Evolutionary conservation across 2,888 invertebrate species (phyloP), one percentile per base, ranked within the genome.

Genomic region (Caprella mutica): DNA sequence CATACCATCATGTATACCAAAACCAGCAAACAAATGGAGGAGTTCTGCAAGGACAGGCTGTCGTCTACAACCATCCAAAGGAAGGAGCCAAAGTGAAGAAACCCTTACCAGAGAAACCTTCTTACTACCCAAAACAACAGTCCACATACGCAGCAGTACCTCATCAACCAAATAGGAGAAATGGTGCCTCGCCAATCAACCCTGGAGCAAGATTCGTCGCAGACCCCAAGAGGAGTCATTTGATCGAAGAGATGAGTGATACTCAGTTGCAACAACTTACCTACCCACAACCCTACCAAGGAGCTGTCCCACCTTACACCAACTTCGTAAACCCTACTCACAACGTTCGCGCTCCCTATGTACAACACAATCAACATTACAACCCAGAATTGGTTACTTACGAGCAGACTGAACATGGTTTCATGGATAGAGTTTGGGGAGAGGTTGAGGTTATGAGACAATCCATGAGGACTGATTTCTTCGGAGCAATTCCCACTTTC

Each of bases 381-480:
- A 30, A 30, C 9, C 48, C 48, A 12, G 29, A 27, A 17, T 21
- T 30, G 5, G 48, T 48, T 23, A 48, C 27, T 1, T 48, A 48
- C 48, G 48, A 48, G 17, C 21, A 48, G 30, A 48, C 48, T 29
- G 48, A 48, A 26, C 48, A 48, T 30, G 48, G 48, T 5, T 48
- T 48, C 30, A 48, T 48, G 9, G 48, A 48, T 30, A 21, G 48
- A 14, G 48, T 48, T 14, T 48, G 48, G 48, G 48, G 48, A 29
- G 48, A 48, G 33, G 48, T 48, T 12, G 29, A 48, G 26, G 33
- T 30, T 12, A 48, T 48, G 48, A 27, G 48, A 17, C 48, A 48
- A 48, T 19, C 48, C n/a, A 48, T 48, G 14, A 48, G 29, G 12
- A 48, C 48, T 12, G 30, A 48, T 21, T 48, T 48, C 48, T 48